Conservation (phyloP, 1,140 invertebrate genomes). For the Oryctes rhinoceros region DNA sequence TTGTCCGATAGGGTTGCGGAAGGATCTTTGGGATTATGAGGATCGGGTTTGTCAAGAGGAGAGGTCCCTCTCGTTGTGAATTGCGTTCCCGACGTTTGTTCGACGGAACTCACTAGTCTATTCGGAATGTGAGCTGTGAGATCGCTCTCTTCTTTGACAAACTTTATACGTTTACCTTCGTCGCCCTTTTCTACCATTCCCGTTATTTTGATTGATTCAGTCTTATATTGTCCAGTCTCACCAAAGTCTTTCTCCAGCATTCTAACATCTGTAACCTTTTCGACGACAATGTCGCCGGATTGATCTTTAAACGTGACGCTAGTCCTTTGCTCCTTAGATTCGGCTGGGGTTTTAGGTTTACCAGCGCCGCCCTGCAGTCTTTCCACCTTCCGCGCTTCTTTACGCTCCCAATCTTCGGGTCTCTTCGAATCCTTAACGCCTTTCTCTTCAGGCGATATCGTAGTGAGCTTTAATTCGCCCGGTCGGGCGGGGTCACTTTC, state of each 20-base stretch:
- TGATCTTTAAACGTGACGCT: conserved; percentile 42
- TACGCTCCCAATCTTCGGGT: conserved; percentile 61
- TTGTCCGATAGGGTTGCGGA: conserved; percentile 41
- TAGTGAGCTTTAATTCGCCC: conserved; percentile 50
- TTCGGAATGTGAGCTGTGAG: neutral
- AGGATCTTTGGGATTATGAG: conserved; percentile 47
- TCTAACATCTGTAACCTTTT: conserved; percentile 28
- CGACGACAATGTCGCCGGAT: conserved; percentile 40
- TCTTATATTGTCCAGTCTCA: conserved; percentile 35
- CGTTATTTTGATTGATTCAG: conserved; percentile 42
- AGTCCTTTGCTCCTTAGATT: conserved; percentile 39
- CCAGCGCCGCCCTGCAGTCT: conserved; percentile 61
- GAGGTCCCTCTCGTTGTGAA: conserved; percentile 59
- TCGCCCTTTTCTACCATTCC: conserved; percentile 36
- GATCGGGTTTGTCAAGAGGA: conserved; percentile 58
- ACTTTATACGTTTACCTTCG: conserved; percentile 29
- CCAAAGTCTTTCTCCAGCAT: conserved; percentile 17
- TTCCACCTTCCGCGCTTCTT: conserved; percentile 57
- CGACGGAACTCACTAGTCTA: neutral
- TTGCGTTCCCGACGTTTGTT: neutral
- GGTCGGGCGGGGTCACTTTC: conserved; percentile 53
- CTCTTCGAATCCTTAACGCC: conserved; percentile 62
- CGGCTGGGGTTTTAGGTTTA: conserved; percentile 54
- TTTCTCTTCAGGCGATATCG: conserved; percentile 61
- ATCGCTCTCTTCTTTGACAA: conserved; percentile 27